Evolutionary conservation across 2,797 vertebrate genomes (phyloP), one percentile per base, ranked within the genome.

Genomic region (Pygocentrus nattereri): DNA sequence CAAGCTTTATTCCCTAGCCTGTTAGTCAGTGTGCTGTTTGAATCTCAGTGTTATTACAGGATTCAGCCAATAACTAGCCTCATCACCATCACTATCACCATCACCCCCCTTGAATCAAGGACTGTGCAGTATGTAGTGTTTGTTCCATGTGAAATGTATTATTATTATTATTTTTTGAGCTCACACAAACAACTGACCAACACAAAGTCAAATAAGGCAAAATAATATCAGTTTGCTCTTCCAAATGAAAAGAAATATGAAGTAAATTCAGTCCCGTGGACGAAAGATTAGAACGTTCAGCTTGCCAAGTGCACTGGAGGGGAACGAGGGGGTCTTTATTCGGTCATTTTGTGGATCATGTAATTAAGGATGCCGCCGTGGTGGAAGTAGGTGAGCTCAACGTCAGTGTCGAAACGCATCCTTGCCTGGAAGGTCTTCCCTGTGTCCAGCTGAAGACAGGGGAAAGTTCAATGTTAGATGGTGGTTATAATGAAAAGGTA

Each of bases 311-410:
- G 15, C 50, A 80, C 23, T 64, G 27, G 23, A 70, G 27, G 50
- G 19, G 16, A 10, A 30, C 18, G 7, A 27, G 15, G 16, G 23
- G 4, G 16, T 6, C 62, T 27, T 88, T 89, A 94, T 76, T 88
- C 81, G 0, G 91, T 90, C 97, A 99, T 99, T 94, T 97, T 98
- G 86, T 96, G 97, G 90, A 99, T 97, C 97, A 99, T 99, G 92
- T 99, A 99, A 95, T 99, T 99, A 85, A 99, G 95, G 91, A 99
- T 98, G 74, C 98, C 98, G 0, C 97, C 97, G 0, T 99, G 96
- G 77, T 62, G 93, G 93, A 97, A 99, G 44, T 99, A 99, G 0
- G 95, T 88, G 82, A 99, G 95, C 86, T 99, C 98, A 91, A 99
- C 97, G 0, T 99, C 98, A 0, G 98, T 99, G 93, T 99, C 97